Conservation (phyloP, 2,888 invertebrate genomes). For the Spisula subtruncata region DNA sequence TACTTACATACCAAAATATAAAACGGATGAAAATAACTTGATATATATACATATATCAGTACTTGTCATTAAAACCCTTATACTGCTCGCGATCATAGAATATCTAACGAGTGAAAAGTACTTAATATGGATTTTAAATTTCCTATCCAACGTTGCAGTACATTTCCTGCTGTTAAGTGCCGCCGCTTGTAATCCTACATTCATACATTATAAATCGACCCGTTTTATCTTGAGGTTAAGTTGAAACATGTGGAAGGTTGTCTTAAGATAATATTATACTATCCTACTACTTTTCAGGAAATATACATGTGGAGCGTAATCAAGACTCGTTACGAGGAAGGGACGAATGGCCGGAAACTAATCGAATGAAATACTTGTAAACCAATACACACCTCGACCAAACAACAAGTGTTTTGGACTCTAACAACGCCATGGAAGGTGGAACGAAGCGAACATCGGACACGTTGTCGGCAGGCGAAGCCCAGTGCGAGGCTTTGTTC, state of each 20-base stretch:
- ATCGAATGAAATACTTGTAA: neutral
- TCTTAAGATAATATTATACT: neutral
- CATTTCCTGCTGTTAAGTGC: conserved; percentile 15
- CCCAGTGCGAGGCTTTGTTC: conserved; percentile 53
- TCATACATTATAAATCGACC: neutral
- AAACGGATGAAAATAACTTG: neutral
- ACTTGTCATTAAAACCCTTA: neutral
- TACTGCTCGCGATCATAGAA: neutral
- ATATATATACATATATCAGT: neutral
- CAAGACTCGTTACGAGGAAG: neutral
- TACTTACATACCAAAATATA: too few species aligned
- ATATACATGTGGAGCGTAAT: neutral
- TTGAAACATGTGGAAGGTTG: neutral
- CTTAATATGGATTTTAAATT: conserved; percentile 24
- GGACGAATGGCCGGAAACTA: neutral
- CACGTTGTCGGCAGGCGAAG: conserved; percentile 30
- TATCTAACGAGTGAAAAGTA: conserved; percentile 1
- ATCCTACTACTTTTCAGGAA: neutral
- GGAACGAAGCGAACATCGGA: conserved; percentile 22
- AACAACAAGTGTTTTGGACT: neutral
- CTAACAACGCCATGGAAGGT: neutral
- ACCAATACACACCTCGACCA: neutral
- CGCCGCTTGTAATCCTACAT: neutral
- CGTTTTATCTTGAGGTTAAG: neutral
- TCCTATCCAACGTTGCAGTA: neutral